Percentiles rank a stretch among this genome's conserved stretches.
These are phyloP conservation scores for Macquaria australasica DNA, from an alignment of 2,113 vertebrate species.

Conservation along the genomic window DNA sequence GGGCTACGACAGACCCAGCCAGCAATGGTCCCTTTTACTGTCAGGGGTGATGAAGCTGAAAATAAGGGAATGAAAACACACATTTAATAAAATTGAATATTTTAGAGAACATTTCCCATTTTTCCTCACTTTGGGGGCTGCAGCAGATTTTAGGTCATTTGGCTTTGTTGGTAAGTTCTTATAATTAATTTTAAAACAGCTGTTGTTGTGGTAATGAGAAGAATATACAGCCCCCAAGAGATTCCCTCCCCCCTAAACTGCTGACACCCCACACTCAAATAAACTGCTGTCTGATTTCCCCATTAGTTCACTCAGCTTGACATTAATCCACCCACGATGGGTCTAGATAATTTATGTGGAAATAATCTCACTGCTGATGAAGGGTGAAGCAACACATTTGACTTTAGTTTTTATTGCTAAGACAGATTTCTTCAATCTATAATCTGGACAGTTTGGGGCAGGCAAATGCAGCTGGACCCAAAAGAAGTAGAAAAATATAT, in stretches of 20 bases:
- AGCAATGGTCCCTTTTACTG: conserved; percentile 32
- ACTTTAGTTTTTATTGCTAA: neutral
- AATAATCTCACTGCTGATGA: conserved; percentile 4
- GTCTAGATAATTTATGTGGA: neutral
- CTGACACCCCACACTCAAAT: neutral
- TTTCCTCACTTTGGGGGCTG: neutral
- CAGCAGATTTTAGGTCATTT: neutral
- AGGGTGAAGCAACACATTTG: neutral
- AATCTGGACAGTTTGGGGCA: neutral
- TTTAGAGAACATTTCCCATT: neutral
- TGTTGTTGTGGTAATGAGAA: neutral
- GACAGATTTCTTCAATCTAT: neutral
- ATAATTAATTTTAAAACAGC: neutral
- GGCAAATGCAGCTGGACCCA: neutral
- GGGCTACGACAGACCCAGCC: conserved; percentile 41
- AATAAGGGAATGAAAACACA: neutral
- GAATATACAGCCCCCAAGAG: neutral
- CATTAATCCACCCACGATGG: neutral
- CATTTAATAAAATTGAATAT: neutral
- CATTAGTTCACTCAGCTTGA: neutral
- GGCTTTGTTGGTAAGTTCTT: neutral
- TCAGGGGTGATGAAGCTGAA: neutral
- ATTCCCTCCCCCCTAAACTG: neutral
- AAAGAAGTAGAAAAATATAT: neutral
- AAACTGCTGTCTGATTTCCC: conserved; percentile 11